A percentile compares a stretch with the other conserved stretches of the same genome.
Conservation (phyloP, 2,888 invertebrate genomes). For the Mesoligia furuncula region DNA sequence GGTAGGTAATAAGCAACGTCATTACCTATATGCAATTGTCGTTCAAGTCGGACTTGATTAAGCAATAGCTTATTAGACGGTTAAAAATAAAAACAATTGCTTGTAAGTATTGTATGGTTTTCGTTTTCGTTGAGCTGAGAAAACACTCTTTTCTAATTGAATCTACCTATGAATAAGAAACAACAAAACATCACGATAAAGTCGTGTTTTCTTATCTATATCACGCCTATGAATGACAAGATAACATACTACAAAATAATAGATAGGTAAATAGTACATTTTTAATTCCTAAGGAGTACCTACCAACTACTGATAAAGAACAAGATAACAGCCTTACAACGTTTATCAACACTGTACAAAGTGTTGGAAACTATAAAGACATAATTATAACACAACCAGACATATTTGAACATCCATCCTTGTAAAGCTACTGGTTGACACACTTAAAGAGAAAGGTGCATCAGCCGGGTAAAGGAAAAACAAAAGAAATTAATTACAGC, state of each 20-base stretch:
- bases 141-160: background rate
- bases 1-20: background rate
- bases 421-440: slow-evolving; percentile 28
- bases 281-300: slow-evolving; percentile 49
- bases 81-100: background rate
- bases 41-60: background rate
- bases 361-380: slow-evolving; percentile 18
- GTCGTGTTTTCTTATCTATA: slow-evolving; percentile 28
- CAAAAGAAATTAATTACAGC: slow-evolving; percentile 39
- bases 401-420: slow-evolving; percentile 10
- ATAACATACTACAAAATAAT: slow-evolving; percentile 41
- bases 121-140: background rate
- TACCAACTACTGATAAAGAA: slow-evolving; percentile 39
- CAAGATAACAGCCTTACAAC: slow-evolving; percentile 55
- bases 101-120: background rate
- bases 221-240: slow-evolving; percentile 51
- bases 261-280: slow-evolving; percentile 46
- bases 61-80: background rate
- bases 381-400: slow-evolving; percentile 20
- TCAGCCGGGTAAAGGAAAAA: slow-evolving; percentile 8
- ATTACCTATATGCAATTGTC: background rate
- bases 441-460: slow-evolving; percentile 34
- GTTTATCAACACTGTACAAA: slow-evolving; percentile 38
- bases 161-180: slow-evolving; percentile 2
- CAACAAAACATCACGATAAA: slow-evolving; percentile 15